These are phyloP conservation scores for Neostethus bicornis DNA, from an alignment of 2,797 vertebrate species.

Conservation along the genomic window DNA sequence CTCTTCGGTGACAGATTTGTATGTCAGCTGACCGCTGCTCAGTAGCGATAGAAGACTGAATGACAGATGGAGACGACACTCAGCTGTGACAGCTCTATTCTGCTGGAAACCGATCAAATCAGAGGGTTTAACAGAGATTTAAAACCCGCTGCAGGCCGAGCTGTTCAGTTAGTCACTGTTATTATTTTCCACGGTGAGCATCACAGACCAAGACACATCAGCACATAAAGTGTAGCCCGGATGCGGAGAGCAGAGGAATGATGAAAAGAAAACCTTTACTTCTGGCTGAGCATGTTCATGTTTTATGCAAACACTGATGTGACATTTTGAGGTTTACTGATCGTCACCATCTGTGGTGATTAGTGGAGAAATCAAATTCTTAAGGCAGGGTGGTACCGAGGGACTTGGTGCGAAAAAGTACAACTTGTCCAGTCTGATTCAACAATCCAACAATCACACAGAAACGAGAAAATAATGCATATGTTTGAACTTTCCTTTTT, in stretches of 20 bases:
- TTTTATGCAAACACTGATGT: conserved; percentile 8
- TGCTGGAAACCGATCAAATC: conserved; percentile 36
- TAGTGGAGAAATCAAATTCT: neutral
- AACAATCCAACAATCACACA: too few relatives aligned
- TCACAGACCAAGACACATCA: neutral
- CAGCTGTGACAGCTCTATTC: conserved; percentile 1
- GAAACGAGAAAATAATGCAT: too few relatives aligned
- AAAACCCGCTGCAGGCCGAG: conserved; percentile 34
- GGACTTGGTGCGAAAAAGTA: neutral
- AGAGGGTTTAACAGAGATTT: conserved; percentile 40
- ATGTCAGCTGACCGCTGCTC: conserved; percentile 6
- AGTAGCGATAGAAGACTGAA: neutral
- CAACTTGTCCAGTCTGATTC: too few relatives aligned
- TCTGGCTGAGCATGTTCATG: neutral
- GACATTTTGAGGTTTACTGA: neutral
- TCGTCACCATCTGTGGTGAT: neutral
- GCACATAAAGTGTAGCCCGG: conserved; percentile 2
- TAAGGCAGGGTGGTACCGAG: neutral
- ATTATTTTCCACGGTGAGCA: conserved; percentile 19
- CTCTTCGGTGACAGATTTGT: neutral
- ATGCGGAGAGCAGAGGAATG: conserved; percentile 1
- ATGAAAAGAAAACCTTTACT: neutral
- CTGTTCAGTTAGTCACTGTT: conserved; percentile 41
- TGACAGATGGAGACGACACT: conserved; percentile 36
- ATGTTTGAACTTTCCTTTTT: too few relatives aligned